These are phyloP conservation scores for Tapera naevia DNA, from an alignment of 2,797 vertebrate genomes.

Conservation along the genomic window DNA sequence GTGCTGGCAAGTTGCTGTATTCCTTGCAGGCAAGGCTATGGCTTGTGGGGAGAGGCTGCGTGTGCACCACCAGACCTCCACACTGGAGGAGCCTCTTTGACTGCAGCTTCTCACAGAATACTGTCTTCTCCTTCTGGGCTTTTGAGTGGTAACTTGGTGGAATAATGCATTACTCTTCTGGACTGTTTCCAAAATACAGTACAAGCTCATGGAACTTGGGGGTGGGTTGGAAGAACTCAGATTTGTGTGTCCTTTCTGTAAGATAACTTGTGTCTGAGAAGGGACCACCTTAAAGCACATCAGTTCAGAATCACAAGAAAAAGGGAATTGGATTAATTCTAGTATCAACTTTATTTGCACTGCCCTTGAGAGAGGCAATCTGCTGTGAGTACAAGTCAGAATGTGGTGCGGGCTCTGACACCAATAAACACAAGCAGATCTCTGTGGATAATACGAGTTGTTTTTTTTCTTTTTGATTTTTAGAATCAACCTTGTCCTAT, in stretches of 20 bases:
- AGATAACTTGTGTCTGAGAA: neutral
- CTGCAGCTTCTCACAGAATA: neutral
- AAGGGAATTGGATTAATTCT: neutral
- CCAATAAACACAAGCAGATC: constrained; percentile 47
- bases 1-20: accelerated
- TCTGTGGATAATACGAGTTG: constrained; percentile 78
- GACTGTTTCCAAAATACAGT: neutral
- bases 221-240: neutral
- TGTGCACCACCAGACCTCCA: neutral
- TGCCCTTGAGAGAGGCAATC: neutral
- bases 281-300: neutral
- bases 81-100: neutral
- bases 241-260: neutral
- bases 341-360: neutral
- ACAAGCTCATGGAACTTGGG: neutral
- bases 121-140: neutral
- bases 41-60: accelerated
- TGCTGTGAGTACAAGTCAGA: constrained; percentile 30
- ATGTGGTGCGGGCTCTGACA: constrained; percentile 6
- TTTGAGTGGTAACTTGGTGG: neutral
- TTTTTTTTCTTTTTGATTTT: constrained; percentile 78
- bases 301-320: neutral
- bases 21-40: accelerated
- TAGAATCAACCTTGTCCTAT: constrained; percentile 86
- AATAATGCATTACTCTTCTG: accelerated